A percentile compares a stretch with the other conserved stretches of the same genome.
phyloP scores from a whole-genome alignment of 2,888 invertebrate genomes.

The Drosophila nigritarsus region DNA sequence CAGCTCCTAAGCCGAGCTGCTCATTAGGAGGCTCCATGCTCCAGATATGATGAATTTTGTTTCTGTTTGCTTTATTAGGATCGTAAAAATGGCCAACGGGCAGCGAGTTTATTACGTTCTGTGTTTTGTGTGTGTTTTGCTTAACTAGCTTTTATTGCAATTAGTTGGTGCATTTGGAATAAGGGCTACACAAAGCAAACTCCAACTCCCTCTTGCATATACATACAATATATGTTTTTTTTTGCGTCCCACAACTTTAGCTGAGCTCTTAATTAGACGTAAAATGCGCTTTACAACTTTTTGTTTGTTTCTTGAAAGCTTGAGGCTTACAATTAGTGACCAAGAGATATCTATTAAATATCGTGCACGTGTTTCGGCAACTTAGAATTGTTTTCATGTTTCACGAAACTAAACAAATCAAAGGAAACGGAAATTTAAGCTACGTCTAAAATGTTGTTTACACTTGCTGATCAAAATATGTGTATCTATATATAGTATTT shows the following conservation, averaged over 20 bases:
- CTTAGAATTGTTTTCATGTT: neutral
- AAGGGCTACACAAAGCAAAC: slow-evolving; percentile 16
- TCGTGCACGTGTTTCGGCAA: neutral
- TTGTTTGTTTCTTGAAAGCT: slow-evolving; percentile 15
- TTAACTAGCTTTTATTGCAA: slow-evolving; percentile 69
- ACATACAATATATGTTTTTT: neutral
- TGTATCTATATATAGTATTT: neutral
- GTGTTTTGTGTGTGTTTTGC: slow-evolving; percentile 47
- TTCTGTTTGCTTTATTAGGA: slow-evolving; percentile 63
- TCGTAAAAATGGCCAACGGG: slow-evolving; percentile 61
- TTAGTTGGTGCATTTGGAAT: slow-evolving; percentile 45
- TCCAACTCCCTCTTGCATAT: slow-evolving; percentile 1
- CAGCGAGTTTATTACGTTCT: slow-evolving; percentile 52
- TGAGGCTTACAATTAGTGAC: slow-evolving; percentile 21
- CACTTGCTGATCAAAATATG: neutral
- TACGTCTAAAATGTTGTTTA: neutral
- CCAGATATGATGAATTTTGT: slow-evolving; percentile 76
- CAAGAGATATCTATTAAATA: slow-evolving; percentile 11
- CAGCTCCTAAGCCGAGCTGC: slow-evolving; percentile 67
- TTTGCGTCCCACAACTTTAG: slow-evolving; percentile 37
- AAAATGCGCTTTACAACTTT: slow-evolving; percentile 50
- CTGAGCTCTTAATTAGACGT: slow-evolving; percentile 59
- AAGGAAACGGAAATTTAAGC: neutral
- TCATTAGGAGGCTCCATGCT: slow-evolving; percentile 72
- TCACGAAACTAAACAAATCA: neutral